phyloP scores from a whole-genome alignment of 2,888 invertebrate genomes.

The Lepidocyrtinus sp. region DNA sequence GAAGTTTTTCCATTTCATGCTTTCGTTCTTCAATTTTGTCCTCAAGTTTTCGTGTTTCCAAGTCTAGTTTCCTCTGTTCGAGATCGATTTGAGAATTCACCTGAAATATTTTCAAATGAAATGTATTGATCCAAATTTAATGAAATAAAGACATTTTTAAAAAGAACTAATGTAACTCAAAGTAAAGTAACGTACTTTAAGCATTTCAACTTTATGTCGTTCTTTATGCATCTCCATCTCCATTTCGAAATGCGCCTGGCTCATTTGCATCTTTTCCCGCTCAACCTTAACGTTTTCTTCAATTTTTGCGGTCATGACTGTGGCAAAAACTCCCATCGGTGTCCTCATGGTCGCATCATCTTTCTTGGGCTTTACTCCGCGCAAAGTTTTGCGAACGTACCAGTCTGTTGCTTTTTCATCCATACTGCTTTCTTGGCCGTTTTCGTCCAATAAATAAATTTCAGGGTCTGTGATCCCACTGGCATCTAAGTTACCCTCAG shows the following conservation, averaged over 20 bases:
- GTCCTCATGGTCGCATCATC: neutral
- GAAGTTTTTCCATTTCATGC: conserved; percentile 17
- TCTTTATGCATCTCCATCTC: neutral
- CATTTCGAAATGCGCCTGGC: neutral
- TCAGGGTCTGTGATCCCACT: too few relatives aligned
- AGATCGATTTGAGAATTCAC: neutral
- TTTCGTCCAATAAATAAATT: too few relatives aligned
- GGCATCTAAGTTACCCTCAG: too few relatives aligned
- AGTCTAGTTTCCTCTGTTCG: conserved; percentile 10
- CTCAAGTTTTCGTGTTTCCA: neutral
- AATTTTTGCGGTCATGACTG: conserved; percentile 20
- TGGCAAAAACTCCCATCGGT: conserved; percentile 25
- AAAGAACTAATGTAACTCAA: neutral
- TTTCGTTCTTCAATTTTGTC: conserved; percentile 14
- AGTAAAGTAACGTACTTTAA: neutral
- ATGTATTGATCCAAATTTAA: neutral
- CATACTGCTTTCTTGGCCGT: too few relatives aligned
- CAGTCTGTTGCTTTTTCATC: too few relatives aligned
- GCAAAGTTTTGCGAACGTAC: too few relatives aligned
- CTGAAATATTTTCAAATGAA: neutral
- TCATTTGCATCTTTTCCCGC: neutral
- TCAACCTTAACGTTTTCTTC: neutral
- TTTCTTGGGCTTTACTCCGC: too few relatives aligned
- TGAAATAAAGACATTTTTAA: neutral
- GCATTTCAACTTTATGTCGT: neutral